Conservation (phyloP, 2,797 vertebrate genomes). For the Lepilemur septentrionalis region DNA sequence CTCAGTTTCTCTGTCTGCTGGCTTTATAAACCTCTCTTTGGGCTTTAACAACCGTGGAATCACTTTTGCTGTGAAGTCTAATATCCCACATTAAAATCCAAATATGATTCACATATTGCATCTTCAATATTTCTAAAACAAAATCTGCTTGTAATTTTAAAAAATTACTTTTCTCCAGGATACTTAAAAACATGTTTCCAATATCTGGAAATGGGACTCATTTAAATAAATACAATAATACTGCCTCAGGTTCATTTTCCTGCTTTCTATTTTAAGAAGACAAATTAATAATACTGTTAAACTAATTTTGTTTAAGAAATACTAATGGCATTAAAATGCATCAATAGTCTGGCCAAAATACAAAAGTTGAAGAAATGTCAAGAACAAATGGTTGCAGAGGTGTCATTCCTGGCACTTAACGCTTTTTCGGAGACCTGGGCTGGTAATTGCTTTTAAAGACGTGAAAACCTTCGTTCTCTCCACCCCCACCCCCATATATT, state of each 20-base stretch:
- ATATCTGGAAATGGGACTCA: conserved; percentile 23
- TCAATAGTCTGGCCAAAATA: background rate
- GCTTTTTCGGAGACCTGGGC: conserved; percentile 2
- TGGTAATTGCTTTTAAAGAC: conserved; percentile 55
- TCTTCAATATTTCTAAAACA: conserved; percentile 53
- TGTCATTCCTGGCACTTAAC: background rate
- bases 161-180: conserved; percentile 20
- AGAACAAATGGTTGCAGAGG: background rate
- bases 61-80: conserved; percentile 40
- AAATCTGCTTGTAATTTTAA: conserved; percentile 44
- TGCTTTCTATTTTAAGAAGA: conserved; percentile 36
- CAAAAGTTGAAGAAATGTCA: background rate
- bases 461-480: background rate
- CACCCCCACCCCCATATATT: background rate
- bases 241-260: background rate
- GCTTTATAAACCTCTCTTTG: conserved; percentile 40
- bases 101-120: conserved; percentile 53
- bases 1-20: conserved; percentile 18
- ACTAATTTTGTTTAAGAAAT: conserved; percentile 65
- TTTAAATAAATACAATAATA: background rate
- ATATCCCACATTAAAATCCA: conserved; percentile 51
- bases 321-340: conserved; percentile 39
- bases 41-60: background rate
- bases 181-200: conserved; percentile 34
- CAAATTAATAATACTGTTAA: conserved; percentile 52